phyloP scores from a whole-genome alignment of 2,888 invertebrate species.

The Deroplatys truncata region DNA sequence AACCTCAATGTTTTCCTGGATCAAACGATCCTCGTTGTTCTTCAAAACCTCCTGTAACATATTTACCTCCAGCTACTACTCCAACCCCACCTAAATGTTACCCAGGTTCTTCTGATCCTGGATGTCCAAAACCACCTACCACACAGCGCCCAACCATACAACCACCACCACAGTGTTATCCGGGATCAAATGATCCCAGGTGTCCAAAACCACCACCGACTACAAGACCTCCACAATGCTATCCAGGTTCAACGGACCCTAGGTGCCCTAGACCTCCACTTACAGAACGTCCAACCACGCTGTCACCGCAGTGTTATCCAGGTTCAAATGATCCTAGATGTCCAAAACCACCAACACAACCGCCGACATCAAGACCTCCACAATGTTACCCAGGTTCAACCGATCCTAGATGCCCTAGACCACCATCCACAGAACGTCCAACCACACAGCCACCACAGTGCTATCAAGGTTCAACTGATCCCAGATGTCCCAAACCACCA shows the following conservation, averaged over 20 bases:
- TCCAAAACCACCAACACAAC: constrained; percentile 20
- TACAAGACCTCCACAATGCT: not conserved
- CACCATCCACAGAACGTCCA: constrained; percentile 18
- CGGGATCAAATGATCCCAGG: constrained; percentile 20
- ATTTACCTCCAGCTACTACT: not conserved
- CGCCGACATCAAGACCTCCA: not conserved
- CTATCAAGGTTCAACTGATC: constrained; percentile 33
- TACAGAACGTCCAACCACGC: not conserved
- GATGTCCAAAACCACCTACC: constrained; percentile 23
- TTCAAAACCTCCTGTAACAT: constrained; percentile 21
- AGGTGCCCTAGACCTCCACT: constrained; percentile 30
- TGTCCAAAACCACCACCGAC: constrained; percentile 17
- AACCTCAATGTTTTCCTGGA: constrained; percentile 19
- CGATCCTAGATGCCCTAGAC: constrained; percentile 26
- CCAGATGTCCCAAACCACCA: constrained; percentile 23
- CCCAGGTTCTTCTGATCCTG: not conserved
- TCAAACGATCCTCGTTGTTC: constrained; percentile 25
- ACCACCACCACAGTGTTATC: constrained; percentile 9
- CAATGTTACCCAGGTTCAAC: constrained; percentile 24
- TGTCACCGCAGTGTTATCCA: constrained; percentile 24
- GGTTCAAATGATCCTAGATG: constrained; percentile 31
- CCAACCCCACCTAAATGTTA: not conserved
- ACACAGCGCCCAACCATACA: not conserved
- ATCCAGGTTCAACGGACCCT: constrained; percentile 30
- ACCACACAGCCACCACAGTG: constrained; percentile 28